Evolutionary conservation across 2,797 vertebrate genomes (phyloP).

Genomic region (Coccyzus lansbergi): DNA sequence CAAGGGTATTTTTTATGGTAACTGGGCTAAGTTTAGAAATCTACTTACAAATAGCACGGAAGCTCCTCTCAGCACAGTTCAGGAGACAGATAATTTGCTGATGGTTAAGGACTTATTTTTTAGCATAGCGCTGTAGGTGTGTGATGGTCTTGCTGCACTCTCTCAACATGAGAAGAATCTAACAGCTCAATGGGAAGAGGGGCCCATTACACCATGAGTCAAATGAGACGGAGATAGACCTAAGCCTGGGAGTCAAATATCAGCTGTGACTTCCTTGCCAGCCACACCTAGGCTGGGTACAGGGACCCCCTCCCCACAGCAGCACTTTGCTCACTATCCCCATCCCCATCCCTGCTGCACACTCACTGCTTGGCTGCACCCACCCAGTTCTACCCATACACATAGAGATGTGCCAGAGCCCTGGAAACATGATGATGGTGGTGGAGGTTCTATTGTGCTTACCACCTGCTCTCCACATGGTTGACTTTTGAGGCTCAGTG

Average conservation of each 20-base stretch:
- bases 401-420: fast-evolving
- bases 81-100: background rate
- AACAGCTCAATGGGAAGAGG: background rate
- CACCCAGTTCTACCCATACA: background rate
- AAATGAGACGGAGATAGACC: background rate
- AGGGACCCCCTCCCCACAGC: background rate
- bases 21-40: constrained; percentile 57
- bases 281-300: background rate
- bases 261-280: background rate
- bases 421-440: fast-evolving
- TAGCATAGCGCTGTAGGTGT: fast-evolving
- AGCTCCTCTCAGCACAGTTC: background rate
- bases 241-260: background rate
- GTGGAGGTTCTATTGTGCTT: background rate
- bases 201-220: fast-evolving
- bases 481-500: background rate
- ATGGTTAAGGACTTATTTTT: background rate
- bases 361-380: background rate
- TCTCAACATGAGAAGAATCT: background rate
- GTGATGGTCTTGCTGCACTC: background rate
- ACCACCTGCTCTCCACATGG: fast-evolving
- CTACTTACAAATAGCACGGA: background rate
- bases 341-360: background rate
- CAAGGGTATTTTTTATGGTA: constrained; percentile 23
- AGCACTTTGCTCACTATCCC: background rate